These are phyloP conservation scores for Bos javanicus DNA, from an alignment of 2,113 vertebrate genomes.

Conservation along the genomic window DNA sequence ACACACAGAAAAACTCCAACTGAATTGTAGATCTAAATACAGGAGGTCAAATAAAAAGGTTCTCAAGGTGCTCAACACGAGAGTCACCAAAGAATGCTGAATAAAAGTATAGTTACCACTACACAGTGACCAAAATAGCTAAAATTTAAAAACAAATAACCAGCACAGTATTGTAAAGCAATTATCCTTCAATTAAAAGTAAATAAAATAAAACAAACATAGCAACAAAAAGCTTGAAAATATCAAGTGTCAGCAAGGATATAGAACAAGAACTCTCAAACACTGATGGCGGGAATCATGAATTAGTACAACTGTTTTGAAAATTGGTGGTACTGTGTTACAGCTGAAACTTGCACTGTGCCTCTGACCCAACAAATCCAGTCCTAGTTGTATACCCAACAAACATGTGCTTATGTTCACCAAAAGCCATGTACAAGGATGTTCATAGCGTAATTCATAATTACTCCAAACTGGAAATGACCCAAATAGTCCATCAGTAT, in stretches of 20 bases:
- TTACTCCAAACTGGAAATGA: neutral
- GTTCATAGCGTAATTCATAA: neutral
- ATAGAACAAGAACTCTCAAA: neutral
- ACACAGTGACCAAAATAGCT: neutral
- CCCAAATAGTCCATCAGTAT: neutral
- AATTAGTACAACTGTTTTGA: neutral
- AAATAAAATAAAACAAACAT: neutral
- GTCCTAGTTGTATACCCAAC: neutral
- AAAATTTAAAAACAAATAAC: neutral
- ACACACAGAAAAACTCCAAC: neutral
- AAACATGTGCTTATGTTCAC: neutral
- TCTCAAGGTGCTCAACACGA: neutral
- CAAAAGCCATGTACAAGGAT: neutral
- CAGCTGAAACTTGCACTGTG: neutral
- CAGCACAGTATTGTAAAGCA: neutral
- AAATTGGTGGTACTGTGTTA: neutral
- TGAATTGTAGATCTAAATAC: neutral
- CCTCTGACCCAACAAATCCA: neutral
- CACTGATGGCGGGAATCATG: neutral
- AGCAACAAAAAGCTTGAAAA: neutral
- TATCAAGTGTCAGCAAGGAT: neutral
- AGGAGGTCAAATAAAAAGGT: neutral
- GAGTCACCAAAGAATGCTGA: neutral
- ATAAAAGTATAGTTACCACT: neutral
- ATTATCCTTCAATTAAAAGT: neutral